Conservation (phyloP, 2,113 vertebrate species). For the Mugil cephalus region DNA sequence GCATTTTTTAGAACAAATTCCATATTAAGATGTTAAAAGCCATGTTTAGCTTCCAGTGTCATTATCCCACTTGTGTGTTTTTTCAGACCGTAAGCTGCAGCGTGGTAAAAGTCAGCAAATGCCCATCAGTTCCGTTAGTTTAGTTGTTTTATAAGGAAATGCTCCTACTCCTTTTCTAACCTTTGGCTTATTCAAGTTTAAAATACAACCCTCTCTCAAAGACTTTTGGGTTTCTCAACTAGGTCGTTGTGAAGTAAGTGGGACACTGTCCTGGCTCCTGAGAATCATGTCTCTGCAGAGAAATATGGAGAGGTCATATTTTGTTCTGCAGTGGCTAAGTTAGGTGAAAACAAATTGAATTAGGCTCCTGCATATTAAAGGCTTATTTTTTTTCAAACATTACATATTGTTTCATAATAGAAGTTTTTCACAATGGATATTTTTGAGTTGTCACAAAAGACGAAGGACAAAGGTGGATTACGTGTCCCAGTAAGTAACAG, state of each 20-base stretch:
- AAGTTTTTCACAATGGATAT: no score
- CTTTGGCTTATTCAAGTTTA: conserved; percentile 32
- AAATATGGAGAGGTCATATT: conserved; percentile 50
- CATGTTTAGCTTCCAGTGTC: conserved; percentile 10
- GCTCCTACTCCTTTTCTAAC: background rate
- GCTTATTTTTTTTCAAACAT: background rate
- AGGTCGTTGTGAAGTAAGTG: conserved; percentile 64
- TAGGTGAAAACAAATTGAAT: conserved; percentile 28
- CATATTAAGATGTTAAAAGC: conserved; percentile 36
- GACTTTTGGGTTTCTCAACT: conserved; percentile 62
- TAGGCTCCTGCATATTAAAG: background rate
- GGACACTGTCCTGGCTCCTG: conserved; percentile 61
- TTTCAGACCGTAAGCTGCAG: conserved; percentile 13
- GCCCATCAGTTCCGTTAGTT: background rate
- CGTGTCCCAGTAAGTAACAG: no score
- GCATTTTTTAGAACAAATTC: conserved; percentile 38
- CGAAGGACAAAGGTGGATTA: no score
- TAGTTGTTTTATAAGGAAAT: conserved; percentile 11
- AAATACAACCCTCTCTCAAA: conserved; percentile 39
- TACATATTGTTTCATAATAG: background rate
- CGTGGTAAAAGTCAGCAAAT: background rate
- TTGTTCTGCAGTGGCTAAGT: conserved; percentile 17
- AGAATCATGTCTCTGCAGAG: conserved; percentile 59
- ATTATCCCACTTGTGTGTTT: conserved; percentile 28
- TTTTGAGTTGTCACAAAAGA: no score